These are phyloP conservation scores for Urocyon cinereoargenteus DNA, from an alignment of 2,797 vertebrate genomes.

Conservation along the genomic window DNA sequence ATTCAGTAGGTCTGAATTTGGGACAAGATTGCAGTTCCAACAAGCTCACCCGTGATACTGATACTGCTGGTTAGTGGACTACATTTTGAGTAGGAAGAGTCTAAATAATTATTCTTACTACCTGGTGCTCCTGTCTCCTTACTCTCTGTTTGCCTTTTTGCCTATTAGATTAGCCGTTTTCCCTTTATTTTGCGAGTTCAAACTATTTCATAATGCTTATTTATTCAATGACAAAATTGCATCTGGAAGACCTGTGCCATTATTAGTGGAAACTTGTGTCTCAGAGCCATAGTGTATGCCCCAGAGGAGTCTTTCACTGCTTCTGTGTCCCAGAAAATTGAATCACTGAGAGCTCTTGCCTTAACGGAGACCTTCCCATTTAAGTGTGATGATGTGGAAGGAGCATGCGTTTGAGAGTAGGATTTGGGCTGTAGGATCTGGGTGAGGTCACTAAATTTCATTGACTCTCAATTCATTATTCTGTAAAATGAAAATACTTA, in stretches of 20 bases:
- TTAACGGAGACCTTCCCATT: background rate
- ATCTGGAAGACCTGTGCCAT: background rate
- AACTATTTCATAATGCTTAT: background rate
- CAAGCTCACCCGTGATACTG: background rate
- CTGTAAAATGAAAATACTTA: slow-evolving; percentile 40
- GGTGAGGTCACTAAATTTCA: slow-evolving; percentile 39
- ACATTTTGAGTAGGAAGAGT: background rate
- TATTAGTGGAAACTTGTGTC: background rate
- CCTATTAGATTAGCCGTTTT: background rate
- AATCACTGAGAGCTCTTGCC: background rate
- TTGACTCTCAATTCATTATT: background rate
- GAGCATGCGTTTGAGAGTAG: background rate
- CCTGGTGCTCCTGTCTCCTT: background rate
- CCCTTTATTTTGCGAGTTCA: slow-evolving; percentile 41
- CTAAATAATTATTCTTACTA: slow-evolving; percentile 14
- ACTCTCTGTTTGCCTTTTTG: slow-evolving; percentile 61
- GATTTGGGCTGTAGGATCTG: background rate
- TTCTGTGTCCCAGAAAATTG: background rate
- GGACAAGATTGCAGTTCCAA: background rate
- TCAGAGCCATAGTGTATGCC: background rate
- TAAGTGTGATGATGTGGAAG: background rate
- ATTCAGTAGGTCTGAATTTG: background rate
- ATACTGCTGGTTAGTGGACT: background rate
- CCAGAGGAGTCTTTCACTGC: background rate
- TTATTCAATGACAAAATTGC: slow-evolving; percentile 23